These are phyloP conservation scores for Oscarella lobularis DNA, from an alignment of 37 sponge, comb jelly and placozoan genomes.

Conservation along the genomic window DNA sequence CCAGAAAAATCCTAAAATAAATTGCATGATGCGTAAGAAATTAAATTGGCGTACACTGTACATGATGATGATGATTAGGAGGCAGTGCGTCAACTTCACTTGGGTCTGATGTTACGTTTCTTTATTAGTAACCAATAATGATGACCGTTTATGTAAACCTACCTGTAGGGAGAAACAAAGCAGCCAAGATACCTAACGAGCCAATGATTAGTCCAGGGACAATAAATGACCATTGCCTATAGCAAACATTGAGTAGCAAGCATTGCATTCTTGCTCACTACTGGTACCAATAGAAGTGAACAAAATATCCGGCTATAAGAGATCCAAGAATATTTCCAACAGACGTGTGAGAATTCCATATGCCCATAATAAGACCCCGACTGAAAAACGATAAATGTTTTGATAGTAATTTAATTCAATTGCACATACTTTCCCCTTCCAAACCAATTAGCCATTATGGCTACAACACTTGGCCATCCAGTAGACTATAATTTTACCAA, in stretches of 20 bases:
- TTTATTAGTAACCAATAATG: too few relatives aligned
- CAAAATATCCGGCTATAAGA: constrained; percentile 74
- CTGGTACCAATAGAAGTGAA: constrained; percentile 16
- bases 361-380: constrained; percentile 85
- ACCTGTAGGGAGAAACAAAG: constrained; percentile 39
- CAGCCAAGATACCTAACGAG: constrained; percentile 17
- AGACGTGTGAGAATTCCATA: constrained; percentile 91
- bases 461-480: constrained; percentile 86
- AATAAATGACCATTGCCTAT: constrained; percentile 38
- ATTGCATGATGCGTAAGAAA: too few relatives aligned
- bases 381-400: too few relatives aligned
- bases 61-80: too few relatives aligned
- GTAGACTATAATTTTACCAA: constrained; percentile 31
- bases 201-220: constrained; percentile 41
- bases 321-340: constrained; percentile 91
- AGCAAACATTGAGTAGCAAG: too few relatives aligned
- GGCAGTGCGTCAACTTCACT: too few relatives aligned
- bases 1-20: too few relatives aligned
- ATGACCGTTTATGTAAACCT: too few relatives aligned
- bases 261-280: too few relatives aligned
- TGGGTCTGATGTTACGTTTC: too few relatives aligned
- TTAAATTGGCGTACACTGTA: too few relatives aligned
- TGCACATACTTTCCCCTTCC: constrained; percentile 58
- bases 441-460: constrained; percentile 84
- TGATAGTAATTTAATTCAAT: too few relatives aligned